A percentile compares a stretch with the other conserved stretches of the same genome.
Conservation (phyloP, 2,113 vertebrate species). For the Fukomys damarensis region DNA sequence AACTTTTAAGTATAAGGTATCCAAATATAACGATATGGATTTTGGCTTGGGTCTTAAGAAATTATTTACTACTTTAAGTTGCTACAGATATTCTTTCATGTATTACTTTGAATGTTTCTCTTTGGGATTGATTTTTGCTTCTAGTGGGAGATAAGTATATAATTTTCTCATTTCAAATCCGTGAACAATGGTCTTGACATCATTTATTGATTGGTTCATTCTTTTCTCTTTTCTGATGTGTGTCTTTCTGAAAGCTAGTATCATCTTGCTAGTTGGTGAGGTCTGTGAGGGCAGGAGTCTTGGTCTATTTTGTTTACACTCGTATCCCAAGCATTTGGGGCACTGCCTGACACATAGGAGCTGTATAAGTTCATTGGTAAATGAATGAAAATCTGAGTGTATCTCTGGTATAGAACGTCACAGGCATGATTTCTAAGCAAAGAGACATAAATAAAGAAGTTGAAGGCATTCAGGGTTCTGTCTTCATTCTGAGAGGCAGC, state of each 20-base stretch:
- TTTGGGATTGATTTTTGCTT: background rate
- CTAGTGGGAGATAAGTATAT: background rate
- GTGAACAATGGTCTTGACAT: background rate
- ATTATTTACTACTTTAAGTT: background rate
- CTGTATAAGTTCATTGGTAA: constrained; percentile 22
- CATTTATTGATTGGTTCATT: background rate
- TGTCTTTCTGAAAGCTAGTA: background rate
- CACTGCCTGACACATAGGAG: background rate
- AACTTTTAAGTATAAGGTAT: background rate
- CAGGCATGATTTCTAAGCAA: background rate
- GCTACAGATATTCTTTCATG: background rate
- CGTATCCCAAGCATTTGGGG: background rate
- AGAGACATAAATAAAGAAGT: background rate
- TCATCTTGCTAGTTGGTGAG: background rate
- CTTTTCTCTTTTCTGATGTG: background rate
- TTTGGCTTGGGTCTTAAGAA: constrained; percentile 1
- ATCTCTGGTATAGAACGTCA: background rate
- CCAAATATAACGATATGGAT: background rate
- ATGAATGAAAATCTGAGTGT: background rate
- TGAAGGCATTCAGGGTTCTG: background rate
- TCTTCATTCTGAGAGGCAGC: background rate
- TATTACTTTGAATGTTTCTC: constrained; percentile 19
- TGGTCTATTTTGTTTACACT: background rate
- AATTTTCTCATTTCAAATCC: constrained; percentile 32
- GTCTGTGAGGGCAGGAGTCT: background rate